Conservation (phyloP, 2,888 invertebrate genomes). For the Cataglyphis livida region DNA sequence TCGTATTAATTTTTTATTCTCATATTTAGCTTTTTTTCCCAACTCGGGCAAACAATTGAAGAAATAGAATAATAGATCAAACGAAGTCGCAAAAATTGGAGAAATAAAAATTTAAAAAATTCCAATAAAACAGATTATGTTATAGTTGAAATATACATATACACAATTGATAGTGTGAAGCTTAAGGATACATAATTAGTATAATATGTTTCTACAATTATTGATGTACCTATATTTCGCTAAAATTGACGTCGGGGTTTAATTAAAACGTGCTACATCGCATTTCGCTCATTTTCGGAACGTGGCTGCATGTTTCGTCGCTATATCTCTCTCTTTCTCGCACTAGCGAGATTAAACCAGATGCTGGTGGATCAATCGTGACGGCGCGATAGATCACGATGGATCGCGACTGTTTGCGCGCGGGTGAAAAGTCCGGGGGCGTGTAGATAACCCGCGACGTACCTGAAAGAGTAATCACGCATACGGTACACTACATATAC, state of each 20-base stretch:
- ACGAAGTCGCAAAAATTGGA: neutral
- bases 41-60: neutral
- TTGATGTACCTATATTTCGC: neutral
- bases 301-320: neutral
- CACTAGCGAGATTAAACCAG: neutral
- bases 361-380: neutral
- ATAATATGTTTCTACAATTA: neutral
- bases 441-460: constrained; percentile 64
- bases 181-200: neutral
- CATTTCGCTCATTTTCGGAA: constrained; percentile 11
- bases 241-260: neutral
- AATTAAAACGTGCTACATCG: neutral
- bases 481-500: constrained; percentile 46
- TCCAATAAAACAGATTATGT: neutral
- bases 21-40: neutral
- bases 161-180: neutral
- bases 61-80: neutral
- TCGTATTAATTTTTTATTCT: neutral
- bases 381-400: neutral
- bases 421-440: constrained; percentile 65
- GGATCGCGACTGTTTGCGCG: constrained; percentile 22
- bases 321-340: neutral
- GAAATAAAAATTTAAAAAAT: neutral
- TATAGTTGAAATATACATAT: neutral
- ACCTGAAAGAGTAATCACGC: constrained; percentile 70